Percentiles rank a stretch among this genome's conserved stretches.
These are phyloP conservation scores for Criorhina ranunculi DNA, from an alignment of 2,888 invertebrate species.

Conservation along the genomic window DNA sequence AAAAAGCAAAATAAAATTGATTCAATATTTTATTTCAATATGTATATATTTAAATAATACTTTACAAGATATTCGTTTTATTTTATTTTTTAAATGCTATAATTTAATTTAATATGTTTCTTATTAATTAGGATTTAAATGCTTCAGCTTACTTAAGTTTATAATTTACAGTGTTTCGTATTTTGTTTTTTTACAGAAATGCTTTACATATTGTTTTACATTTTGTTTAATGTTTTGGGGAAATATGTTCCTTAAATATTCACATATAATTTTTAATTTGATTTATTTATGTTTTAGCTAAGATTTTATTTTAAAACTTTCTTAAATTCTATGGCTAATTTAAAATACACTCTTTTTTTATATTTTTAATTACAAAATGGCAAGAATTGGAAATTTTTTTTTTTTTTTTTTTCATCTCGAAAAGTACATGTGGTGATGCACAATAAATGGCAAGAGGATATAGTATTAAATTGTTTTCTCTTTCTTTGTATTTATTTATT, in stretches of 20 bases:
- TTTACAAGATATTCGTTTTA: constrained; percentile 74
- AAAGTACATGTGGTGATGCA: constrained; percentile 36
- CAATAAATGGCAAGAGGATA: constrained; percentile 36
- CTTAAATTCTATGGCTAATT: constrained; percentile 65
- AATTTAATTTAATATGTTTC: constrained; percentile 74
- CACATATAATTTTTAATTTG: constrained; percentile 60
- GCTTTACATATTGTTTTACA: constrained; percentile 69
- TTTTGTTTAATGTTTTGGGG: constrained; percentile 41
- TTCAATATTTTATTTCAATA: constrained; percentile 72
- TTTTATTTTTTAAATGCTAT: constrained; percentile 55
- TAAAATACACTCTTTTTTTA: constrained; percentile 37
- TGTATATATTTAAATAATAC: constrained; percentile 75
- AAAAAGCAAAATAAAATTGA: constrained; percentile 46
- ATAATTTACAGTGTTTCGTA: constrained; percentile 75
- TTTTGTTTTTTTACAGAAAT: constrained; percentile 71
- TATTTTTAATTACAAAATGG: constrained; percentile 69
- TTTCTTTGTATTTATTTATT: background rate
- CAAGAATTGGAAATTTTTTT: constrained; percentile 68
- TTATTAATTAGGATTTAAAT: constrained; percentile 72
- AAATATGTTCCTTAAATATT: constrained; percentile 60
- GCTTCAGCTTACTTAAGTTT: constrained; percentile 60
- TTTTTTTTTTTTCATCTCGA: constrained; percentile 24
- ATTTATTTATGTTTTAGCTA: constrained; percentile 75
- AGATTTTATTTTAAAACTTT: constrained; percentile 50
- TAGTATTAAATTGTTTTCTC: background rate